Percentiles rank a stretch among this genome's conserved stretches.
Evolutionary conservation across 2,113 vertebrate genomes (phyloP).

Genomic region (Gnathochromis pfefferi): DNA sequence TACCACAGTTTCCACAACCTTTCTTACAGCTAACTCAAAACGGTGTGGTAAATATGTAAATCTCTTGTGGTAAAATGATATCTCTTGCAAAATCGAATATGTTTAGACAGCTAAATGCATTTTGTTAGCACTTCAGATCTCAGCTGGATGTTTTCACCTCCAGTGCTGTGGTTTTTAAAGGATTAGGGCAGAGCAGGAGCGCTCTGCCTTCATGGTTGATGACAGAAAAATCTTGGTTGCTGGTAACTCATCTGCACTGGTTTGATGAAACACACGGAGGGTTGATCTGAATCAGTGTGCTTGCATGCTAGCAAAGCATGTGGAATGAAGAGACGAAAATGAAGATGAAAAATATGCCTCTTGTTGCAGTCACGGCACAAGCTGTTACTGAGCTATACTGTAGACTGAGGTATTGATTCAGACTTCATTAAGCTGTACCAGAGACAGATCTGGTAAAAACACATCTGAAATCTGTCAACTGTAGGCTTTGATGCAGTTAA

Average conservation of each 20-base stretch:
- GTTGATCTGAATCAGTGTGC: neutral
- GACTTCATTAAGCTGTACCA: neutral
- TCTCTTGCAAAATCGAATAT: neutral
- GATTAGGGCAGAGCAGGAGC: neutral
- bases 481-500: neutral
- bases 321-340: neutral
- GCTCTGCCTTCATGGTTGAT: neutral
- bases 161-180: neutral
- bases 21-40: neutral
- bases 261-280: neutral
- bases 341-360: neutral
- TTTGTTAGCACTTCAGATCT: neutral
- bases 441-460: neutral
- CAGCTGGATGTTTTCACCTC: neutral
- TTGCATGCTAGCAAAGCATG: neutral
- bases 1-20: neutral
- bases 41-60: neutral
- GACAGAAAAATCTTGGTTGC: neutral
- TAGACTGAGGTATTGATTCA: neutral
- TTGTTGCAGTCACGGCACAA: neutral
- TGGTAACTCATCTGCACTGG: neutral
- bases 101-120: neutral
- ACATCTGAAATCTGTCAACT: neutral
- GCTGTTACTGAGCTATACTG: neutral
- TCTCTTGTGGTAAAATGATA: neutral